Percentiles rank a stretch among this genome's conserved stretches.
These are phyloP conservation scores for Antitype chi DNA, from an alignment of 2,888 invertebrate genomes.

Conservation along the genomic window DNA sequence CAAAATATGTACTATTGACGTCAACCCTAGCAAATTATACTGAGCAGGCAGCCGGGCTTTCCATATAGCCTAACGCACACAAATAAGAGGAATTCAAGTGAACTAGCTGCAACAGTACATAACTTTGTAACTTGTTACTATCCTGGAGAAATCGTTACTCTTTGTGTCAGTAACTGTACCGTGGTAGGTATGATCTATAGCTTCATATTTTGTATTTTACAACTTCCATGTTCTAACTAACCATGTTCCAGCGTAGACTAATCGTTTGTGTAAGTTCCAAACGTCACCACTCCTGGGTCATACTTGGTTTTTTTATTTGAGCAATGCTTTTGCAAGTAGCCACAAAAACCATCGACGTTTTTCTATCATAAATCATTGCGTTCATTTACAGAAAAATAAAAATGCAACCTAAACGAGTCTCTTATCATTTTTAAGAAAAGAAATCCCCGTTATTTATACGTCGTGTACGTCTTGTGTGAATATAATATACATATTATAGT, in stretches of 20 bases:
- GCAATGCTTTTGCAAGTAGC: not conserved
- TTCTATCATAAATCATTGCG: not conserved
- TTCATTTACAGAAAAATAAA: not conserved
- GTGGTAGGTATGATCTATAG: not conserved
- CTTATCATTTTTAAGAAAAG: not conserved
- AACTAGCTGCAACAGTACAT: constrained; percentile 33
- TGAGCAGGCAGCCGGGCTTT: constrained; percentile 25
- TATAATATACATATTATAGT: not conserved
- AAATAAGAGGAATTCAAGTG: constrained; percentile 16
- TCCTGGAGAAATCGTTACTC: constrained; percentile 40
- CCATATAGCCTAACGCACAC: constrained; percentile 17
- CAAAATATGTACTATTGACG: constrained; percentile 77
- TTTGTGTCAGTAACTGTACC: not conserved
- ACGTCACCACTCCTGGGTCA: not conserved
- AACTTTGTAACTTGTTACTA: not conserved
- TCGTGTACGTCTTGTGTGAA: too few relatives aligned
- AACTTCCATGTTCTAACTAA: not conserved
- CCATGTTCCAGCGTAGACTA: not conserved
- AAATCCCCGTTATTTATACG: not conserved
- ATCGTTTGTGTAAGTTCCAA: not conserved
- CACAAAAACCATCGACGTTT: not conserved
- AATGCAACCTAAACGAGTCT: not conserved
- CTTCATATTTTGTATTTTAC: not conserved
- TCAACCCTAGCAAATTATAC: constrained; percentile 75
- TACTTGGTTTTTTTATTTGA: not conserved